A percentile compares a stretch with the other conserved stretches of the same genome.
These are phyloP conservation scores for Brachionus paranguensis DNA, from an alignment of 1,140 invertebrate species.

Conservation along the genomic window DNA sequence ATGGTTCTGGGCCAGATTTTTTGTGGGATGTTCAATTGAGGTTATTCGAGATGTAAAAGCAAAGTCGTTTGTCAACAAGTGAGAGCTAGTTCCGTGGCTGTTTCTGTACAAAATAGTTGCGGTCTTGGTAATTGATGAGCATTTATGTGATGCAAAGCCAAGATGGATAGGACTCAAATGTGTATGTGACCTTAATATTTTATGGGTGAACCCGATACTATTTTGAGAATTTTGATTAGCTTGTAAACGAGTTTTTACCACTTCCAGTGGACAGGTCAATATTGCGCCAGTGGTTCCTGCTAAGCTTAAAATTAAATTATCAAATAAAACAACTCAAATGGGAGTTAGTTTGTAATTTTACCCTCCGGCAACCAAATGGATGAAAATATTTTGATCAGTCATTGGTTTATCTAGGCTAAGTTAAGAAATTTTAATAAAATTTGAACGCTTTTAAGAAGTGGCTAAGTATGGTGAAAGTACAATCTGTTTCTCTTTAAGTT, in stretches of 20 bases:
- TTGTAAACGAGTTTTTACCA: constrained; percentile 93
- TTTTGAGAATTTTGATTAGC: constrained; percentile 57
- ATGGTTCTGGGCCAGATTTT: not conserved
- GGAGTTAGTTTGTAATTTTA: not conserved
- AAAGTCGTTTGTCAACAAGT: not conserved
- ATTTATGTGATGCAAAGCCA: not conserved
- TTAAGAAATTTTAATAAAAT: not conserved
- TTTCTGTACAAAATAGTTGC: not conserved
- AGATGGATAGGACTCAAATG: constrained; percentile 14
- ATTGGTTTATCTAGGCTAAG: not conserved
- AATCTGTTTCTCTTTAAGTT: not conserved
- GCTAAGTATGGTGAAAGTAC: not conserved
- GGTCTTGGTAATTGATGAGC: constrained; percentile 13
- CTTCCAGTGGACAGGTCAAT: constrained; percentile 93
- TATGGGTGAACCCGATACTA: not conserved
- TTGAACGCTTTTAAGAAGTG: not conserved
- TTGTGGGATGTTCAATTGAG: constrained; percentile 32
- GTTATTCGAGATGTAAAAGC: constrained; percentile 1
- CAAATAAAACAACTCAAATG: not conserved
- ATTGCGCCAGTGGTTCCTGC: constrained; percentile 91
- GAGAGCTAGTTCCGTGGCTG: not conserved
- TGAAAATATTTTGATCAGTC: constrained; percentile 25
- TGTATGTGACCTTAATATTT: not conserved
- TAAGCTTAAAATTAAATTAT: constrained; percentile 57
- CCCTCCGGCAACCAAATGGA: constrained; percentile 34